phyloP scores from a whole-genome alignment of 2,888 invertebrate genomes.

The Standfussiana lucernea region DNA sequence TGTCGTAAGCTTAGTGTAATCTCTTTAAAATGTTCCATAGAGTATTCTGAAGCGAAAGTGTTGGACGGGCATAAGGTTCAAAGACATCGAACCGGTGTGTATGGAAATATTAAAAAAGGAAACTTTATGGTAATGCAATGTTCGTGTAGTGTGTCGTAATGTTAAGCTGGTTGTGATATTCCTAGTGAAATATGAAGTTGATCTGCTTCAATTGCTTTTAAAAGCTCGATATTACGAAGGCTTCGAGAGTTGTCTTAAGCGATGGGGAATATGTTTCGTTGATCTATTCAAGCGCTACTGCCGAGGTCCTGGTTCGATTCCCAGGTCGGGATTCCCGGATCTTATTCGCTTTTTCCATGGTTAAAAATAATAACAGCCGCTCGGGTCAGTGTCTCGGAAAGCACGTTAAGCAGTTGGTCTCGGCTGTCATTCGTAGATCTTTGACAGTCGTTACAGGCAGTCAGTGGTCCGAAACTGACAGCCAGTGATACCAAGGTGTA shows the following conservation, averaged over 20 bases:
- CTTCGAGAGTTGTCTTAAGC: neutral
- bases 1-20: constrained; percentile 65
- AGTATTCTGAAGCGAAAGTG: constrained; percentile 68
- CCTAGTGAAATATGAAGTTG: constrained; percentile 8
- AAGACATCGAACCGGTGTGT: constrained; percentile 44
- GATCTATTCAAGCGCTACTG: neutral
- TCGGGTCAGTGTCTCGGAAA: no score
- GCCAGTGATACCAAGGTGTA: no score
- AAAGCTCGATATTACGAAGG: neutral
- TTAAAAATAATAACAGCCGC: no score
- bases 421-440: no score
- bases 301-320: neutral
- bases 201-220: neutral
- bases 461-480: no score
- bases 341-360: no score
- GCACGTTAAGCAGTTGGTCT: no score
- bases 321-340: no score
- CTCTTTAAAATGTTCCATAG: constrained; percentile 48
- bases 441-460: no score
- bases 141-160: constrained; percentile 35
- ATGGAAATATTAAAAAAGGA: constrained; percentile 53
- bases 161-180: constrained; percentile 13
- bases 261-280: neutral
- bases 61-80: constrained; percentile 24
- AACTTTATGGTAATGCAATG: constrained; percentile 55